Evolutionary conservation across 2,113 vertebrate species (phyloP).

Genomic region (Pampusana beccarii): DNA sequence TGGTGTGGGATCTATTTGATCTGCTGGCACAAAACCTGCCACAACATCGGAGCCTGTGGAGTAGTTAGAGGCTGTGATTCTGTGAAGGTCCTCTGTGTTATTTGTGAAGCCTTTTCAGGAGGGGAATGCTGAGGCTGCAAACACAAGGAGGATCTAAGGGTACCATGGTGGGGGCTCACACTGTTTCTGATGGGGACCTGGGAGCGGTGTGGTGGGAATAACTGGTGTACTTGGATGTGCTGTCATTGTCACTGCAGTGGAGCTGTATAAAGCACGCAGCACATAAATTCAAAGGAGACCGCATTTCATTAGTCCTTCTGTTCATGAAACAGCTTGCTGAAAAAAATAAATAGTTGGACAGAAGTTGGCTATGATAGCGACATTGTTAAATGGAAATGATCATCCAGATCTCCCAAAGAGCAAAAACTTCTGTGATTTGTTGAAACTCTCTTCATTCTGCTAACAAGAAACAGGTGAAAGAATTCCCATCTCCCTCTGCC

Average conservation of each 20-base stretch:
- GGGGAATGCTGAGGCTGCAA: background rate
- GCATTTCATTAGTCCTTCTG: background rate
- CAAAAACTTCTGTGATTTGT: background rate
- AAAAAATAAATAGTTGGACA: background rate
- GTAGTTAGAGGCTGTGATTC: background rate
- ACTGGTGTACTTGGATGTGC: background rate
- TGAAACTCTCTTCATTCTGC: background rate
- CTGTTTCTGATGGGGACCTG: background rate
- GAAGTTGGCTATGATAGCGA: fast-evolving
- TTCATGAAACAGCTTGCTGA: background rate
- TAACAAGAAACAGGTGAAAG: background rate
- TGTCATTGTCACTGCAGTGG: background rate
- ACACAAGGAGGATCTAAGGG: background rate
- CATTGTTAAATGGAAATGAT: background rate
- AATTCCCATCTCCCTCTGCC: background rate
- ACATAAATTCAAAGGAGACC: background rate
- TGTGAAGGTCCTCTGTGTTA: background rate
- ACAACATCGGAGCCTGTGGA: background rate
- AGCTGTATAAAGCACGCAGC: background rate
- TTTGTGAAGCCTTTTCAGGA: background rate
- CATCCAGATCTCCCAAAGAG: background rate
- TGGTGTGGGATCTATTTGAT: background rate
- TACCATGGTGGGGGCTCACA: fast-evolving
- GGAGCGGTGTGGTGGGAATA: background rate
- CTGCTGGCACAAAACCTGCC: background rate